Conservation (phyloP, 2,113 vertebrate species). For the Meleagris gallopavo region DNA sequence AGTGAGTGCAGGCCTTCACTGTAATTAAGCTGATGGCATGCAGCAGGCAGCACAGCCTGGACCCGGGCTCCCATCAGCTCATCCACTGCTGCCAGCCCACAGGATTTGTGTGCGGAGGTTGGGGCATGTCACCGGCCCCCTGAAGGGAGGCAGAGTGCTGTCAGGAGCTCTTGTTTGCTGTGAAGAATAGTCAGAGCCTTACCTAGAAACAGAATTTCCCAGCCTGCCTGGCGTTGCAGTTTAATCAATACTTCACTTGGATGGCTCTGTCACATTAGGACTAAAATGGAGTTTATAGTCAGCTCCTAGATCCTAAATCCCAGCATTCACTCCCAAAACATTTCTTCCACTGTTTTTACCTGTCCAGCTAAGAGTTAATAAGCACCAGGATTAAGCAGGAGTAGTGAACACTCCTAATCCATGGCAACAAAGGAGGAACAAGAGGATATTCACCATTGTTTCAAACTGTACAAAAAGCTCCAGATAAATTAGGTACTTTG, state of each 20-base stretch:
- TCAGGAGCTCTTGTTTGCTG: constrained; percentile 31
- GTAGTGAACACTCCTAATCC: neutral
- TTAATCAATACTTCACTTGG: constrained; percentile 51
- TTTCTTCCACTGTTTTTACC: neutral
- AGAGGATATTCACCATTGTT: neutral
- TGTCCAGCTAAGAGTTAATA: neutral
- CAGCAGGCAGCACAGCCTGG: neutral
- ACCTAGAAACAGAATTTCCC: neutral
- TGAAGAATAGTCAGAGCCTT: neutral
- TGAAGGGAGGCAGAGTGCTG: neutral
- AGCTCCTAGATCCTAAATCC: neutral
- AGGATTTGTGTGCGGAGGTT: neutral
- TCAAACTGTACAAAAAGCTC: neutral
- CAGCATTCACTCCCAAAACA: neutral
- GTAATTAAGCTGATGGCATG: neutral
- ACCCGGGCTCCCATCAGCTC: neutral
- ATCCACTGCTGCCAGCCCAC: neutral
- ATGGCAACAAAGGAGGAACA: neutral
- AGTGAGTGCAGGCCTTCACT: neutral
- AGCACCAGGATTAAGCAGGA: neutral
- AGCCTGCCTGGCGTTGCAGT: neutral
- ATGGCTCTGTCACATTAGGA: constrained; percentile 6
- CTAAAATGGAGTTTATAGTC: constrained; percentile 8
- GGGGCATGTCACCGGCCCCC: neutral
- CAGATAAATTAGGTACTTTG: neutral